phyloP scores from a whole-genome alignment of 2,888 invertebrate species.

The Stramonita haemastoma region DNA sequence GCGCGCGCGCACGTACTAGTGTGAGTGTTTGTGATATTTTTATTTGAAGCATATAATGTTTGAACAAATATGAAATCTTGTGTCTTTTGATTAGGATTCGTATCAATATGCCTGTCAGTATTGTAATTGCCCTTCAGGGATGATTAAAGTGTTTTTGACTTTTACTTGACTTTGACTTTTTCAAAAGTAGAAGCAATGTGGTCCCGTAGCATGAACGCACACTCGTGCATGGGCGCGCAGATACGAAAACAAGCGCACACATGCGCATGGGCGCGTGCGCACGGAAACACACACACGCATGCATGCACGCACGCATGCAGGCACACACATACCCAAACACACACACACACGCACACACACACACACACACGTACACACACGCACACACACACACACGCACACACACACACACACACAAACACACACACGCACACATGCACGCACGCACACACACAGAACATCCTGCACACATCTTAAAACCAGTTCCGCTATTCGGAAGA shows the following conservation, averaged over 20 bases:
- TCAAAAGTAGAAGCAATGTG: too few relatives aligned
- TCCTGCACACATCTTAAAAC: background rate
- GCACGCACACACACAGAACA: background rate
- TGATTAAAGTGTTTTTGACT: background rate
- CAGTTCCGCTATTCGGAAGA: too few relatives aligned
- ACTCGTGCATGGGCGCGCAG: too few relatives aligned
- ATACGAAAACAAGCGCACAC: background rate
- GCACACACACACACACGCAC: constrained; percentile 21
- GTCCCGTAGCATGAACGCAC: too few relatives aligned
- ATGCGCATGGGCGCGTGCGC: too few relatives aligned
- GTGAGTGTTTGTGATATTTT: background rate
- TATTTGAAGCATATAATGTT: too few relatives aligned
- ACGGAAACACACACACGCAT: background rate
- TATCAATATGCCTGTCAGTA: too few relatives aligned
- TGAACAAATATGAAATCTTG: too few relatives aligned
- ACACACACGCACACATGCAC: background rate
- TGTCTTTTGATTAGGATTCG: too few relatives aligned
- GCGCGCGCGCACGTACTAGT: background rate
- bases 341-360: background rate
- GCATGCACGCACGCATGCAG: background rate
- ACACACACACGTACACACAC: constrained; percentile 1
- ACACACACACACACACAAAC: constrained; percentile 20
- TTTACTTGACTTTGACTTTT: too few relatives aligned
- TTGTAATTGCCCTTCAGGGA: too few relatives aligned
- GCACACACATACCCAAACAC: background rate